Percentiles rank a stretch among this genome's conserved stretches.
phyloP scores from a whole-genome alignment of 2,113 vertebrate genomes.

The Podilymbus podiceps region DNA sequence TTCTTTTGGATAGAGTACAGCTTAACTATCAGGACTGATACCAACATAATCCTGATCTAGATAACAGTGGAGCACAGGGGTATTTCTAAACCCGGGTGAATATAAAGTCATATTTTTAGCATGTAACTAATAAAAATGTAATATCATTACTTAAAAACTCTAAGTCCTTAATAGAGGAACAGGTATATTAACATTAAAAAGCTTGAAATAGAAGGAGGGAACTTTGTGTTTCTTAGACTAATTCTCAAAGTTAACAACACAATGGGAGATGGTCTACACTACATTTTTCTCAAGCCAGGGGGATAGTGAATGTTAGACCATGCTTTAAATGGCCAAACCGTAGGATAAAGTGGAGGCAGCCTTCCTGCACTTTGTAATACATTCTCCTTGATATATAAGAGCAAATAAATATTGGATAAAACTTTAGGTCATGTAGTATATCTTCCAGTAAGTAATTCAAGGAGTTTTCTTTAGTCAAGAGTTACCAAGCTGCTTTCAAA shows the following conservation, averaged over 20 bases:
- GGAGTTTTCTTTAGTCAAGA: background rate
- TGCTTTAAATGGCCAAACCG: background rate
- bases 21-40: background rate
- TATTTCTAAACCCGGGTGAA: background rate
- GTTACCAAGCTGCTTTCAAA: background rate
- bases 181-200: background rate
- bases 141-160: background rate
- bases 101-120: background rate
- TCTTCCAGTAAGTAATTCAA: background rate
- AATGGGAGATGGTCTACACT: background rate
- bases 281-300: accelerated
- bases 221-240: background rate
- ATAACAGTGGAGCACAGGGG: background rate
- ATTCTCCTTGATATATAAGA: background rate
- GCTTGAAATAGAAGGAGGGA: background rate
- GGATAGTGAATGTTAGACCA: background rate
- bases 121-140: background rate
- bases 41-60: background rate
- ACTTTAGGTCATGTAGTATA: background rate
- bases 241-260: background rate
- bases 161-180: background rate
- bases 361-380: background rate
- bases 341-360: background rate
- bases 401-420: background rate
- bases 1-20: background rate